These are phyloP conservation scores for Drosophila varians DNA, from an alignment of 1,140 invertebrate genomes.

Conservation along the genomic window DNA sequence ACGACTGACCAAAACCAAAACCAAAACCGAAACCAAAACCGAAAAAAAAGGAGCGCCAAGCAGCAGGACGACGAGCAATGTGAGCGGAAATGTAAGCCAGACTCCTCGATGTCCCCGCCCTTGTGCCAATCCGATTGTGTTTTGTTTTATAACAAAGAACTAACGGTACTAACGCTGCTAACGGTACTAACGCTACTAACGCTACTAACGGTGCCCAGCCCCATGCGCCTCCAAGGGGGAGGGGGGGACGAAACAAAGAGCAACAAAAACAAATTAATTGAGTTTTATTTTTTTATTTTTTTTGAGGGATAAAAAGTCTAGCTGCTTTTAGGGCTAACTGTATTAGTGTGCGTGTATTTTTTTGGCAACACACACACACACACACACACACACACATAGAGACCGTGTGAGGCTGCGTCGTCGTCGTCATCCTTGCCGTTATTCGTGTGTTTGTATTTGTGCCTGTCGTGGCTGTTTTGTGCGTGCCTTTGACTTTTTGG, in stretches of 20 bases:
- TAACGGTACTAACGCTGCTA: neutral
- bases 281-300: slow-evolving; percentile 32
- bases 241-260: no score
- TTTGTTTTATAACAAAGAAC: slow-evolving; percentile 49
- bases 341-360: slow-evolving; percentile 15
- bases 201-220: no score
- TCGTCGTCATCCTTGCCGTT: slow-evolving; percentile 21
- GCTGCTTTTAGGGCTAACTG: slow-evolving; percentile 5
- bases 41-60: slow-evolving; percentile 26
- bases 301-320: slow-evolving; percentile 25
- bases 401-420: slow-evolving; percentile 38
- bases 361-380: no score
- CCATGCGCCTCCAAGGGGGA: no score
- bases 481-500: slow-evolving; percentile 80
- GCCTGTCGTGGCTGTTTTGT: slow-evolving; percentile 50
- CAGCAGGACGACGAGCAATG: slow-evolving; percentile 4
- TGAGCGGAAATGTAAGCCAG: slow-evolving; percentile 43
- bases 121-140: slow-evolving; percentile 12
- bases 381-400: no score
- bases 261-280: slow-evolving; percentile 26
- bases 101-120: slow-evolving; percentile 7
- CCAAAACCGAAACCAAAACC: no score
- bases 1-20: slow-evolving; percentile 22
- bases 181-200: no score
- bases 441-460: slow-evolving; percentile 5